Evolutionary conservation across 1,140 invertebrate genomes (phyloP).

Genomic region (Chironomus tepperi): DNA sequence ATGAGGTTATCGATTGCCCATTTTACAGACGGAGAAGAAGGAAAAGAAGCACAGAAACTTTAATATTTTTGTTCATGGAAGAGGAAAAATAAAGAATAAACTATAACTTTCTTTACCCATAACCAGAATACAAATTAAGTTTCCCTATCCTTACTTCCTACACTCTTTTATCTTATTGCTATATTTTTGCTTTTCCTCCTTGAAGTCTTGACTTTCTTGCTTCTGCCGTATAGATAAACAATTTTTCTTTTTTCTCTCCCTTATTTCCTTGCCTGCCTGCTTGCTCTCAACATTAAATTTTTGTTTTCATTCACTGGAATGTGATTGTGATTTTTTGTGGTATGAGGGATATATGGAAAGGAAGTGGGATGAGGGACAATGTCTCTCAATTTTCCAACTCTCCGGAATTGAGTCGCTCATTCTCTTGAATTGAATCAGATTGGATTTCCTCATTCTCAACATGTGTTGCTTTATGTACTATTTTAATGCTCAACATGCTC

Average conservation of each 20-base stretch:
- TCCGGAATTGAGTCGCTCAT: background rate
- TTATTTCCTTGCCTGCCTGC: background rate
- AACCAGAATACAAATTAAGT: conserved; percentile 13
- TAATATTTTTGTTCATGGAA: conserved; percentile 2
- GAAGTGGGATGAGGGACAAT: background rate
- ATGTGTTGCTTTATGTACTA: no score
- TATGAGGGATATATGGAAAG: background rate
- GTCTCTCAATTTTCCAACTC: no score
- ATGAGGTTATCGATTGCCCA: conserved; percentile 3
- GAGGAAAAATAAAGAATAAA: background rate
- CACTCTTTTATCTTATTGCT: background rate
- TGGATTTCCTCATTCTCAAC: background rate
- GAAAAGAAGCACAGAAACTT: background rate
- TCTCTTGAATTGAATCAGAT: background rate
- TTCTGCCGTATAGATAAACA: background rate
- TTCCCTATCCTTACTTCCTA: background rate
- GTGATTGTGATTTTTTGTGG: background rate
- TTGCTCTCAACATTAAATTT: background rate
- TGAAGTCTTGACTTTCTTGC: conserved; percentile 3
- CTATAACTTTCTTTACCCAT: conserved; percentile 11
- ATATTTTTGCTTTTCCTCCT: background rate
- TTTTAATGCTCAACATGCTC: background rate
- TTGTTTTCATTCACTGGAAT: background rate
- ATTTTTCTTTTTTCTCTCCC: background rate
- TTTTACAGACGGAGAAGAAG: background rate